Base-by-base conservation (phyloP, 1,140 invertebrate species). In the Leucophenga varia region DNA sequence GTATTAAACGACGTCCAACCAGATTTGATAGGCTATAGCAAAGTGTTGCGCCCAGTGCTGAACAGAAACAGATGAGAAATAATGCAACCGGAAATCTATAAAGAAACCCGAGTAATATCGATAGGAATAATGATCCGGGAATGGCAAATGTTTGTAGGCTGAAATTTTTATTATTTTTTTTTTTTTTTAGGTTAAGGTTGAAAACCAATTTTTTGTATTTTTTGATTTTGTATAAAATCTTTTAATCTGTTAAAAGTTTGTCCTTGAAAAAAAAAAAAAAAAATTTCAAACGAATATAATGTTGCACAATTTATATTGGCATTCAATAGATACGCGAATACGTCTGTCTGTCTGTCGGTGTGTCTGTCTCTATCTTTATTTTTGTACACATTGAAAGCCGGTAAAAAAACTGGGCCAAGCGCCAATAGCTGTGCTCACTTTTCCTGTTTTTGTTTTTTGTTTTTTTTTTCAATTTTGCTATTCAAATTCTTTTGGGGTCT, bases 91-190 rank as follows among this genome's bases (percentile, higher is more conserved):
- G 84, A 78, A 98, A 98, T 49, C 91, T 90, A 73, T 98, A 99
- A 2, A 99, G 79, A 79, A 97, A 99, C 55, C 97, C 97, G 52
- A 93, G 95, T 18, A 99, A 79, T 57, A 99, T 97, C 49, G 95
- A 98, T 28, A 99, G 79, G 74, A 98, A 98, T 71, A 99, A 89
- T 21, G 96, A 98, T 55, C 97, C 97, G 57, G 97, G 97, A 79
- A 99, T 99, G 57, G 96, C 97, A 80, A 99, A 99, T 51, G 97
- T 96, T 84, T 99, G 97, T 57, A 99, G 84, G 79, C 94, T 97
- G 74, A 41, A 67, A 41, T 25, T 22, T 17, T 31, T 12, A 43
- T n/a, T n/a, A n/a, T n/a, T n/a, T n/a, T n/a, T n/a, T n/a, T n/a
- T n/a, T n/a, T n/a, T n/a, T n/a, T n/a, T 25, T 30, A 6, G 52